A percentile compares a stretch with the other conserved stretches of the same genome.
Evolutionary conservation across 2,113 vertebrate genomes (phyloP).

Genomic region (Labeo rohita): DNA sequence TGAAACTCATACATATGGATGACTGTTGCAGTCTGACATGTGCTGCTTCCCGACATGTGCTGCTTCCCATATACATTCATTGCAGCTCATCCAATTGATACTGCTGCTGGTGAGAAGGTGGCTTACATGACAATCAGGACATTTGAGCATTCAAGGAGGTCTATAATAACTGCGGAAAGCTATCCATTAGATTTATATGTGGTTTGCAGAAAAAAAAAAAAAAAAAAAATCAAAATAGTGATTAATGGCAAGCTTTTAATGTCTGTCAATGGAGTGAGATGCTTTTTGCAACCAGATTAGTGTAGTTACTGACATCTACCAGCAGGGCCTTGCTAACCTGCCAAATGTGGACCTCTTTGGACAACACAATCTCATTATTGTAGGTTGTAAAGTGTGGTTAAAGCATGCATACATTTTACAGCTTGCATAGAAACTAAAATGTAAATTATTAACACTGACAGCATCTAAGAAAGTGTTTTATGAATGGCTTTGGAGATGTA

Average conservation of each 20-base stretch:
- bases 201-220: background rate
- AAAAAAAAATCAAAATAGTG: background rate
- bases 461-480: background rate
- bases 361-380: background rate
- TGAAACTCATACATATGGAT: conserved; percentile 13
- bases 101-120: background rate
- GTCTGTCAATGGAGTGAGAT: background rate
- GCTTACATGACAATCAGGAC: background rate
- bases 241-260: background rate
- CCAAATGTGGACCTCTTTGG: background rate
- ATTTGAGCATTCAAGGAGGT: background rate
- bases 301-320: background rate
- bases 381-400: background rate
- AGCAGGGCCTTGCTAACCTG: background rate
- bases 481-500: background rate
- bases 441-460: background rate
- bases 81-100: conserved; percentile 4
- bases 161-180: background rate
- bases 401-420: background rate
- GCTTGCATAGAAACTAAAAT: background rate
- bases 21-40: background rate
- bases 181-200: background rate
- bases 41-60: background rate
- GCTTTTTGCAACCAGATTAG: background rate
- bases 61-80: background rate